Evolutionary conservation across 2,888 invertebrate genomes (phyloP), one percentile per base, ranked within the genome.

Genomic region (Napeogenes sylphis): DNA sequence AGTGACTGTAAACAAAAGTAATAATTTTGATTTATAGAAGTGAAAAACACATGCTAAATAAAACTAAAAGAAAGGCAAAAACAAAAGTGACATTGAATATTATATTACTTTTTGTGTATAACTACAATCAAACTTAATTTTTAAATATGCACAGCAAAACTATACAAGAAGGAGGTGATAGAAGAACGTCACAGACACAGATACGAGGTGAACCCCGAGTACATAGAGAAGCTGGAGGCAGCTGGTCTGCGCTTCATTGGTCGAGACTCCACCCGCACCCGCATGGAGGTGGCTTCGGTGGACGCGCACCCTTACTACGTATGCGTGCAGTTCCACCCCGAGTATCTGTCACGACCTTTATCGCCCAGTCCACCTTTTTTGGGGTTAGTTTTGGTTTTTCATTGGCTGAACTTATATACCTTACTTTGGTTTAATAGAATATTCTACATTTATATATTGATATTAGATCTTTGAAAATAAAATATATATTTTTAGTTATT

Each of bases 291-390:
- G 45, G 92, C 98, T 56, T 95, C 97, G 77, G 88, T 99, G 14
- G 93, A 94, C 60, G 92, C 91, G 59, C 99, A 99, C 87, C 96
- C 96, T 0, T 99, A 96, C 84, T 99, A 96, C 81, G 96, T 99
- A 4, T 96, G 96, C 0, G 98, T 98, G 2, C 99, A 99, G 86
- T 99, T 95, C 87, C 99, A 99, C 86, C 99, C 99, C 0, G 99
- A 99, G 84, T 99, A 99, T 82, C 91, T 98, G 66, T 97, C 98
- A 0, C 92, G 98, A 2, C 98, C 98, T 0, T 84, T 98, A 69
- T 94, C 94, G 59, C 98, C 99, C 0, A 98, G 98, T 32, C 97
- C 99, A 3, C 98, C 98, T 6, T 99, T 99, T 85, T 90, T 99
- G 70, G 99, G 99, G 68, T 90, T 67, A 77, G 80, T 71, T 42